Evolutionary conservation across 2,888 invertebrate genomes (phyloP), one percentile per base, ranked within the genome.

Genomic region (Callinectes sapidus): DNA sequence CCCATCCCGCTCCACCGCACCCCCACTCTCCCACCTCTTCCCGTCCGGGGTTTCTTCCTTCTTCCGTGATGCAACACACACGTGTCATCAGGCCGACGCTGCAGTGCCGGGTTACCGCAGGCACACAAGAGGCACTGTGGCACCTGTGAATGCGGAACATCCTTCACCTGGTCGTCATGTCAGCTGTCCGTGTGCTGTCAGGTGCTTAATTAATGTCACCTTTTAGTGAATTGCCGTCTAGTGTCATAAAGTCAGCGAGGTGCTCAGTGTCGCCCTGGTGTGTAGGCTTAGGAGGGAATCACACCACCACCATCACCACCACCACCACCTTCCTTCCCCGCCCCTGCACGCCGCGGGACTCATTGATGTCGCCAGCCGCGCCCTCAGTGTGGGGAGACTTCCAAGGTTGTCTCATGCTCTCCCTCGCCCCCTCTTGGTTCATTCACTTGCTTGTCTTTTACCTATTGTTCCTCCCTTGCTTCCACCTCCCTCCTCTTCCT

Each of bases 31-130:
- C 89, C 39, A 3, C 32, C 39, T n/a, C 23, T 35, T 55, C 54
- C 14, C 32, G 32, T 61, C 89, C 8, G 55, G 28, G 35, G 39
- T 32, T 66, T 89, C 61, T 66, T 89, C 61, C 32, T 18, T 39
- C 23, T 14, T 28, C 71, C 18, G 66, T 39, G 54, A 35, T 35
- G 81, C 81, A 81, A 81, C 35, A 81, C 32, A 18, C 81, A 81
- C 81, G 81, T 81, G 81, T 81, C 35, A 35, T 81, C 81, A n/a
- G 28, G 28, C n/a, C 71, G 71, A 23, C n/a, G 81, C 81, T 71
- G 71, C 48, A 32, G n/a, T n/a, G n/a, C 39, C 42, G 66, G 16
- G 71, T 90, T 90, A 42, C 42, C 35, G 32, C 71, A 35, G 23
- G 14, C 32, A 71, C 42, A 90, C 89, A 28, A 71, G 35, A 13